Conservation (phyloP, 1,140 invertebrate species). For the Adelges cooleyi region DNA sequence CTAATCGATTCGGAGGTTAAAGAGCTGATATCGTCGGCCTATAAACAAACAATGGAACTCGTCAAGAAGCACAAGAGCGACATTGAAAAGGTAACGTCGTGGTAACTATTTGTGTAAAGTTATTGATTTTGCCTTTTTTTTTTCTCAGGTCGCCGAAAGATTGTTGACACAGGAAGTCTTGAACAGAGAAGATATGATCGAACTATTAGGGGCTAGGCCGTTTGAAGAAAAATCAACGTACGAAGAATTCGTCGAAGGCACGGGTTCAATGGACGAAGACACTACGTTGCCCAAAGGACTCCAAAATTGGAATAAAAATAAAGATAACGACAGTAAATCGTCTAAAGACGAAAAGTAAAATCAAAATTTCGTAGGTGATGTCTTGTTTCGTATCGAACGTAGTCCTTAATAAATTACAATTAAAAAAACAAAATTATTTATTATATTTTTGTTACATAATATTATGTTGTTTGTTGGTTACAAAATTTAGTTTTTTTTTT, state of each 20-base stretch:
- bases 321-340: slow-evolving; percentile 21
- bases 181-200: slow-evolving; percentile 95
- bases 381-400: not conserved
- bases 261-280: slow-evolving; percentile 94
- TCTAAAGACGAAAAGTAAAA: slow-evolving; percentile 2
- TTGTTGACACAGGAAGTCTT: slow-evolving; percentile 91
- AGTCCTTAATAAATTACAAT: too few species aligned
- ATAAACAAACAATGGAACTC: slow-evolving; percentile 66
- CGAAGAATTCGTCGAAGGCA: slow-evolving; percentile 98
- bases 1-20: slow-evolving; percentile 92
- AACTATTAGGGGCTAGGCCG: slow-evolving; percentile 83
- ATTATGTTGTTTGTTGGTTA: too few species aligned
- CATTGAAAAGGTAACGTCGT: slow-evolving; percentile 61
- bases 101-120: not conserved
- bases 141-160: slow-evolving; percentile 72
- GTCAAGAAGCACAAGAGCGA: slow-evolving; percentile 76
- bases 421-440: too few species aligned
- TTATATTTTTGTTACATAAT: too few species aligned
- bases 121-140: too few species aligned
- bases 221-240: slow-evolving; percentile 99
- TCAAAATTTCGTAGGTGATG: not conserved
- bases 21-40: slow-evolving; percentile 66
- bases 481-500: too few species aligned
- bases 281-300: slow-evolving; percentile 89
- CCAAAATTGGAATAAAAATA: slow-evolving; percentile 81